Evolutionary conservation across 2,113 vertebrate species (phyloP).

Genomic region (Mustela nigripes): DNA sequence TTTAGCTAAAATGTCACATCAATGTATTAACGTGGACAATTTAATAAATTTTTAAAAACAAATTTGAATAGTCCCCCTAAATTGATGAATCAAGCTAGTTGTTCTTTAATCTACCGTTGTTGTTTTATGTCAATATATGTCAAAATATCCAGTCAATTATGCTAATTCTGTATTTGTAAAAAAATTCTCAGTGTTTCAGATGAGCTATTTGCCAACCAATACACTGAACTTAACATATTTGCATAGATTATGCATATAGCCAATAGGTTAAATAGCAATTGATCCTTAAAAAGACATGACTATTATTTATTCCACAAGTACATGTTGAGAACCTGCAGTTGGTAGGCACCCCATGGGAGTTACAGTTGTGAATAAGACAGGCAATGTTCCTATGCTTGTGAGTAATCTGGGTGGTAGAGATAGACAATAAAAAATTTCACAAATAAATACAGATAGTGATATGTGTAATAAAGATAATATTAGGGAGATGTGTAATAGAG

Average conservation of each 20-base stretch:
- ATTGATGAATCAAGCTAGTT: not conserved
- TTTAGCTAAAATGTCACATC: not conserved
- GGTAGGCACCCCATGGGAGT: not conserved
- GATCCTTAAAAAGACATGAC: not conserved
- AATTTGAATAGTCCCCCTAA: conserved; percentile 1
- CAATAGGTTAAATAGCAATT: not conserved
- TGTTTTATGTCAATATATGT: not conserved
- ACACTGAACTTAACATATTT: not conserved
- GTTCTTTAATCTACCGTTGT: not conserved
- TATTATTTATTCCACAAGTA: not conserved
- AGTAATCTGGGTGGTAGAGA: not conserved
- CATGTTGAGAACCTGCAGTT: not conserved
- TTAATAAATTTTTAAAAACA: conserved; percentile 17
- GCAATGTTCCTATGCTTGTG: not conserved
- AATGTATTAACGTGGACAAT: not conserved
- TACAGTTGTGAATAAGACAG: not conserved
- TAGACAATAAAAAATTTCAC: not conserved
- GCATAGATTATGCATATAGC: not conserved
- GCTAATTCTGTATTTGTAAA: not conserved
- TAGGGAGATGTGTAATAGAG: not conserved
- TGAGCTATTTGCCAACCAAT: not conserved
- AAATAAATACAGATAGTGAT: not conserved
- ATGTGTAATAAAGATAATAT: too few species aligned
- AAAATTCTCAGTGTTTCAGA: not conserved
- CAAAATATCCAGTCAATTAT: not conserved